Evolutionary conservation across 2,797 vertebrate genomes (phyloP), one percentile per base, ranked within the genome.

Genomic region (Centropyge bicolor): DNA sequence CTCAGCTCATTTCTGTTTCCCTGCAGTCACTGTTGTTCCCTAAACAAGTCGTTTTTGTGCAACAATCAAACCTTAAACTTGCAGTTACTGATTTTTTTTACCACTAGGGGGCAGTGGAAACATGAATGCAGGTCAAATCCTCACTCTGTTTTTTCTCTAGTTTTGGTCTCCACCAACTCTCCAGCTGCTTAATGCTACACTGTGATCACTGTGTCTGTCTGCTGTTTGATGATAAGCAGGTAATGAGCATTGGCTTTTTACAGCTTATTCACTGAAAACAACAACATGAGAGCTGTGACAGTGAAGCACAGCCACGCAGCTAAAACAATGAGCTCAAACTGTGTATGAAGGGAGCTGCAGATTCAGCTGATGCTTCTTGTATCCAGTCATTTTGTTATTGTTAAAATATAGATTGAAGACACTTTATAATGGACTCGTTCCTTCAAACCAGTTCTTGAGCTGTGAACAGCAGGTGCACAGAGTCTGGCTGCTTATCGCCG

Each of bases 401-500:
- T n/a, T n/a, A 52, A 64, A 43, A 46, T 62, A 24, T 48, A 9
- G 19, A 78, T 73, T 60, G 24, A 7, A 31, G 46, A 11, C 0
- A 11, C 38, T 59, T 71, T 61, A 62, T 62, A 68, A 40, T 52
- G 24, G 45, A 73, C 66, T 60, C 52, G 35, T 51, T n/a, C 19
- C 43, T 43, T 70, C 17, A 76, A 70, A 68, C 27, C 20, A 11
- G 57, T 54, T 67, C 14, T 60, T 22, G 4, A 60, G 59, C 82
- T 75, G 62, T 14, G 52, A 80, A 46, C 55, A 61, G 66, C 76
- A 66, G 59, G 71, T 55, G 55, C 45, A 22, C 45, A 55, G 57
- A 69, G 46, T n/a, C 55, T 22, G 27, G 35, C 71, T 83, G 80
- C 81, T 84, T 66, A 66, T 86, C 82, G 69, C 41, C 10, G 70